Conservation (phyloP, 2,797 vertebrate genomes). For the Hoplostethus mediterraneus region DNA sequence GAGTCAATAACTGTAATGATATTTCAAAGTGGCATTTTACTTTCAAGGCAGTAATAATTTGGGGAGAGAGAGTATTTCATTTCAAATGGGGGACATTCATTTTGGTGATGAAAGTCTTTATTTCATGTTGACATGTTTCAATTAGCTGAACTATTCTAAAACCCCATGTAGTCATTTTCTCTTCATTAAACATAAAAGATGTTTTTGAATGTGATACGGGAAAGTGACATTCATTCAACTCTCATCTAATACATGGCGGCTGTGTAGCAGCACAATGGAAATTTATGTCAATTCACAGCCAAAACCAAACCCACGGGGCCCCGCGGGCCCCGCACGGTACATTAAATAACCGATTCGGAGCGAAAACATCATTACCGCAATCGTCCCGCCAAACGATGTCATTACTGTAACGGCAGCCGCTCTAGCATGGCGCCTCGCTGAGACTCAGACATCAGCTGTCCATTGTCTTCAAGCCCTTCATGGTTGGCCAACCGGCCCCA, state of each 20-base stretch:
- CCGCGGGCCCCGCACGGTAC: slow-evolving; percentile 11
- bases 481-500: slow-evolving; percentile 14
- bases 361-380: slow-evolving; percentile 55
- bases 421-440: slow-evolving; percentile 8
- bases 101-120: too few species aligned
- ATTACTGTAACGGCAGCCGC: slow-evolving; percentile 50
- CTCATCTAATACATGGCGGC: slow-evolving; percentile 27
- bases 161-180: too few species aligned
- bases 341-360: slow-evolving; percentile 63
- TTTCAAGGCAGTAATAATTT: too few species aligned
- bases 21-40: too few species aligned
- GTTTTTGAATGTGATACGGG: too few species aligned
- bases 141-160: too few species aligned
- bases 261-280: slow-evolving; percentile 49
- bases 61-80: too few species aligned
- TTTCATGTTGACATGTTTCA: too few species aligned
- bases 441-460: slow-evolving; percentile 38
- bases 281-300: slow-evolving; percentile 50
- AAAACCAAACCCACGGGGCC: slow-evolving; percentile 24
- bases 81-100: too few species aligned
- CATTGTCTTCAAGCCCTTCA: slow-evolving; percentile 57
- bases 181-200: too few species aligned
- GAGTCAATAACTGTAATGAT: too few species aligned
- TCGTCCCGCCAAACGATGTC: slow-evolving; percentile 58
- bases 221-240: slow-evolving; percentile 3